phyloP scores from a whole-genome alignment of 2,888 invertebrate genomes.

The Erannis defoliaria region DNA sequence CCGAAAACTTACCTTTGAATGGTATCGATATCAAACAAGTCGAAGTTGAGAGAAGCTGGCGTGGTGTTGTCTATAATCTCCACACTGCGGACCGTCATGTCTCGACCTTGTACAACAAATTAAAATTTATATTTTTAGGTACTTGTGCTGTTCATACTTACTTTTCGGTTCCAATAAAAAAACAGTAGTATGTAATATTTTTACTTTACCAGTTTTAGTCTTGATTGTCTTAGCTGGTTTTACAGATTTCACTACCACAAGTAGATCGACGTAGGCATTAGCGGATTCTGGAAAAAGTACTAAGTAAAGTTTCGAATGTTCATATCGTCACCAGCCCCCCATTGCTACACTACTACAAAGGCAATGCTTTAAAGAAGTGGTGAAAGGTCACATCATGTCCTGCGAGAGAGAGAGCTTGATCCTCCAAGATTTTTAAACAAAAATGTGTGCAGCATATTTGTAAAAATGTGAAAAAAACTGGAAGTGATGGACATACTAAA shows the following conservation, averaged over 20 bases:
- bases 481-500: too few relatives aligned
- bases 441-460: too few relatives aligned
- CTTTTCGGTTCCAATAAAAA: too few relatives aligned
- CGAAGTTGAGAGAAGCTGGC: constrained; percentile 85
- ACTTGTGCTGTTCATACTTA: too few relatives aligned
- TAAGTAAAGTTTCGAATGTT: too few relatives aligned
- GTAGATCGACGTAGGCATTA: constrained; percentile 87
- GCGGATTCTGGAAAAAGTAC: constrained; percentile 63
- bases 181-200: neutral
- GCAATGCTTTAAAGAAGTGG: too few relatives aligned
- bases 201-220: constrained; percentile 82
- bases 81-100: constrained; percentile 88
- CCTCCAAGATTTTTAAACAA: too few relatives aligned
- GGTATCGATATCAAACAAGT: constrained; percentile 90
- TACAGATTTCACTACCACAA: constrained; percentile 89
- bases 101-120: constrained; percentile 64
- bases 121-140: neutral
- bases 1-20: constrained; percentile 86
- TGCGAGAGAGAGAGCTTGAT: too few relatives aligned
- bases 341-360: too few relatives aligned
- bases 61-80: constrained; percentile 89
- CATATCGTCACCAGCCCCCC: too few relatives aligned
- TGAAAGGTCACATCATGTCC: too few relatives aligned
- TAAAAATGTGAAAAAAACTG: too few relatives aligned
- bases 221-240: constrained; percentile 88